Percentiles rank a stretch among this genome's conserved stretches.
These are phyloP conservation scores for Temnothorax unifasciatus DNA, from an alignment of 2,888 invertebrate species.

Conservation along the genomic window DNA sequence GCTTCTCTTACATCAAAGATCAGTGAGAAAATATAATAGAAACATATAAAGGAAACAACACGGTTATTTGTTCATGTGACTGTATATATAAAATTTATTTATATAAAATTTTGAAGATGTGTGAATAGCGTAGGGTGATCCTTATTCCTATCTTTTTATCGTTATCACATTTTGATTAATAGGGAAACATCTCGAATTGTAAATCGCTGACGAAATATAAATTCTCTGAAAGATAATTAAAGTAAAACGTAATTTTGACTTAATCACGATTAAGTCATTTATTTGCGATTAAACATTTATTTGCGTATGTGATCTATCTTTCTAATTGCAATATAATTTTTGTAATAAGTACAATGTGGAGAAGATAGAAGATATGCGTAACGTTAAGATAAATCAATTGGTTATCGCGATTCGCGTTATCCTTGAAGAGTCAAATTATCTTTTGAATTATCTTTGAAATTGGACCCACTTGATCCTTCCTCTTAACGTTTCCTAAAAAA, in stretches of 20 bases:
- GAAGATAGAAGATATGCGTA: not conserved
- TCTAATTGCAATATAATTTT: not conserved
- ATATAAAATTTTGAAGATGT: not conserved
- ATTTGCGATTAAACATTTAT: slow-evolving; percentile 3
- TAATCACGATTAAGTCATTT: slow-evolving; percentile 3
- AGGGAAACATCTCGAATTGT: slow-evolving; percentile 15
- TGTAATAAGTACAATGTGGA: not conserved
- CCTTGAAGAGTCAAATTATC: not conserved
- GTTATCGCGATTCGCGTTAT: not conserved
- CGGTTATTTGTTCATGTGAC: not conserved
- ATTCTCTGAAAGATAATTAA: not conserved
- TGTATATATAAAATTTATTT: not conserved
- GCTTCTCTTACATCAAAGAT: not conserved
- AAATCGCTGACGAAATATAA: not conserved
- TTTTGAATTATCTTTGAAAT: not conserved
- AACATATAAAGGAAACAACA: not conserved
- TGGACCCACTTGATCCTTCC: not conserved
- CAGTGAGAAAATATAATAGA: not conserved
- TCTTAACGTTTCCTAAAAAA: not conserved
- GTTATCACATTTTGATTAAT: not conserved
- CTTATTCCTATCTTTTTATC: slow-evolving; percentile 2
- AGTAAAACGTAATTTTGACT: not conserved
- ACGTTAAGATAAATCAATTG: not conserved
- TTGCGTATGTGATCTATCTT: not conserved
- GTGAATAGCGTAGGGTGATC: slow-evolving; percentile 1